Evolutionary conservation across 2,113 vertebrate genomes (phyloP), one percentile per base, ranked within the genome.

Genomic region (Prinia subflava): DNA sequence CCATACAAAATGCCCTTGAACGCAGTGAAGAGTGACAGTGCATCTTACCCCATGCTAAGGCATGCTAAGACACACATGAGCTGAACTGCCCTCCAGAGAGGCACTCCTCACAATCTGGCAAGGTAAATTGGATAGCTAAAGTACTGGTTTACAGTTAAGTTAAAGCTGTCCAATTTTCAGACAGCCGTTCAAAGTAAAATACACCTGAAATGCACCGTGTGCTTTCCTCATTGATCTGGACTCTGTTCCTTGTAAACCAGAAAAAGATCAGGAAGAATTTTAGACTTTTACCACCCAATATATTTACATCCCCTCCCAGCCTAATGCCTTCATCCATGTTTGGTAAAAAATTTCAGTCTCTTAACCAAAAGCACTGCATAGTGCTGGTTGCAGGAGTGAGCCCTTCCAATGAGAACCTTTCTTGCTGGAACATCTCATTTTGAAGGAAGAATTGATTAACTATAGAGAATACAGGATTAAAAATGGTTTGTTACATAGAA

Each of bases 181-280:
- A 53, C 37, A 83, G 62, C 33, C 68, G 47, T n/a, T 92, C 33
- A 47, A 83, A 88, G 49, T 52, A 88, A 83, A 95, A 77, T 27
- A 49, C 0, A 2, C 18, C 11, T 64, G 53, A 76, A 44, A 69
- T 3, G 28, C n/a, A 73, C 41, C 13, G 3, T 35, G 50, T 2
- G 5, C 39, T 77, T 42, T 83, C 28, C 28, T 49, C 47, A 35
- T 8, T 57, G 46, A 65, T 67, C 22, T 33, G 25, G 18, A 24
- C n/a, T 62, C 63, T 57, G 50, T 7, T 88, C 17, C 31, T 46
- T 1, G 0, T 19, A 70, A 91, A 77, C 12, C 20, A 83, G 68
- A n/a, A n/a, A 59, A 71, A 80, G 8, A 53, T 10, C n/a, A 69
- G 35, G 59, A 83, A 81, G 24, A 31, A 67, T 75, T 78, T 87